Evolutionary conservation across 2,113 vertebrate species (phyloP).

Genomic region (Anarhynchus alexandrinus): DNA sequence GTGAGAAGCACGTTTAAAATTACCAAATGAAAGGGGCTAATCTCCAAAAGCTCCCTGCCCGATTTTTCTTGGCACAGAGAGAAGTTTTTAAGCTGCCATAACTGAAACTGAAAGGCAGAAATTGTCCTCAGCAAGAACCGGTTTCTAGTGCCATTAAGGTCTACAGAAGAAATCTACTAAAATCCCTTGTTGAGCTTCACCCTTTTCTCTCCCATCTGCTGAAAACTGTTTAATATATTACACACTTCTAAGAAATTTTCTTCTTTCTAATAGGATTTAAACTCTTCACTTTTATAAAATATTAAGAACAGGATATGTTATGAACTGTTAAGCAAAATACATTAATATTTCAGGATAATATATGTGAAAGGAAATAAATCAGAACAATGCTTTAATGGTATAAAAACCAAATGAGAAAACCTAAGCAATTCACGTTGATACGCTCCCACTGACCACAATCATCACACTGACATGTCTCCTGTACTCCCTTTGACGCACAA

Average conservation of each 20-base stretch:
- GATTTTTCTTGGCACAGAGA: background rate
- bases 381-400: background rate
- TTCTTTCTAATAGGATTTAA: slow-evolving; percentile 18
- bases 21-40: slow-evolving; percentile 57
- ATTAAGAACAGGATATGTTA: background rate
- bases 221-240: background rate
- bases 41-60: background rate
- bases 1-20: slow-evolving; percentile 50
- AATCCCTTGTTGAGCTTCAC: slow-evolving; percentile 6
- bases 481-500: background rate
- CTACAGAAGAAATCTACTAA: background rate
- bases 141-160: background rate
- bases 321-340: slow-evolving; percentile 9
- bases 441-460: background rate
- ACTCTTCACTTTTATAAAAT: slow-evolving; percentile 10
- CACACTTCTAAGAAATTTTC: background rate
- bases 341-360: slow-evolving; percentile 8
- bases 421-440: background rate
- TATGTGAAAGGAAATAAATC: background rate
- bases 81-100: slow-evolving; percentile 45
- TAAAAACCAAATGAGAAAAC: background rate
- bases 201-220: background rate
- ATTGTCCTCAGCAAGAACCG: background rate
- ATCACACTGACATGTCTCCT: background rate
- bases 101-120: slow-evolving; percentile 45